Evolutionary conservation across 1,140 invertebrate genomes (phyloP).

Genomic region (Atta texana): DNA sequence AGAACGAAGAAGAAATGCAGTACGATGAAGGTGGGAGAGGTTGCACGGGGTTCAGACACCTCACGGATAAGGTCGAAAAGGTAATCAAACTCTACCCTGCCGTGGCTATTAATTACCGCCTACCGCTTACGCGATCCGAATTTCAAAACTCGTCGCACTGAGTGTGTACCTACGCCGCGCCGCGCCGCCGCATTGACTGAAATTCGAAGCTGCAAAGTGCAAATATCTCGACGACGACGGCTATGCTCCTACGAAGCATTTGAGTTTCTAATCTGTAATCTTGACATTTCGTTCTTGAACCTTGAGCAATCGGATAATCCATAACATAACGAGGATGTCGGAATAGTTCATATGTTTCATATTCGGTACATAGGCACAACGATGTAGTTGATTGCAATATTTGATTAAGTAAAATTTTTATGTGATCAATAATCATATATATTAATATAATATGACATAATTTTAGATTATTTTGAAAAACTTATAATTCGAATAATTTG

Average conservation of each 20-base stretch:
- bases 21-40: neutral
- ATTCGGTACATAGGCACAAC: neutral
- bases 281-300: conserved; percentile 46
- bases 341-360: neutral
- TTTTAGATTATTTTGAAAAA: neutral
- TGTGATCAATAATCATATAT: neutral
- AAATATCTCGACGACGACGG: conserved; percentile 49
- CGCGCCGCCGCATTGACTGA: conserved; percentile 34
- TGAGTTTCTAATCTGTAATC: conserved; percentile 72
- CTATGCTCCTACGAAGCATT: conserved; percentile 44
- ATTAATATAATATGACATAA: neutral
- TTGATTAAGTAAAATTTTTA: neutral
- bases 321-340: conserved; percentile 5
- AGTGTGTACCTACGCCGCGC: neutral
- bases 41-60: conserved; percentile 23
- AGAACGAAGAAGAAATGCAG: conserved; percentile 11
- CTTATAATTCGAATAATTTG: neutral
- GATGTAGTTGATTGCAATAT: neutral
- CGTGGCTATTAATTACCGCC: conserved; percentile 75
- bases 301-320: conserved; percentile 21
- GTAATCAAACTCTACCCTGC: conserved; percentile 74
- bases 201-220: conserved; percentile 62
- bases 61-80: conserved; percentile 75
- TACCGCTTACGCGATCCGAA: conserved; percentile 71
- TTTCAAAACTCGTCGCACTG: conserved; percentile 68